Evolutionary conservation across 1,140 invertebrate genomes (phyloP), one percentile per base, ranked within the genome.

Genomic region (Leptinotarsa texana): DNA sequence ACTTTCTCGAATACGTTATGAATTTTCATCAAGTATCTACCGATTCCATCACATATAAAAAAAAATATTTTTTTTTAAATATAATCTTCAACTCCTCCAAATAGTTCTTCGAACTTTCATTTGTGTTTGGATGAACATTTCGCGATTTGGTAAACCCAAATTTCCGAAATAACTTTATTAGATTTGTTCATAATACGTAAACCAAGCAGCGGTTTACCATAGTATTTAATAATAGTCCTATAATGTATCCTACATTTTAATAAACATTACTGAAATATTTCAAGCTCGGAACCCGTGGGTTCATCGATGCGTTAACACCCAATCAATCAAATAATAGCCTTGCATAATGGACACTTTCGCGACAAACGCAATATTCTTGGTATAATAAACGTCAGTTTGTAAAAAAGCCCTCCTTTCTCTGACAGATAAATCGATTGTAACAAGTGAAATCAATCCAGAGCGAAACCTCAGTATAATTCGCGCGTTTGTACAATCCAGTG

Each of bases 301-400:
- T 22, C 63, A 65, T 47, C 42, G 62, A 73, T 73, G 71, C 71
- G 48, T 48, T 65, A 73, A 63, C 62, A 73, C 24, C 24, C 71
- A 73, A n/a, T 73, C 71, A 73, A 73, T 73, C 71, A 73, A 73
- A 73, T 73, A 65, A 73, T 73, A 73, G 61, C 27, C 33, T 73
- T 73, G 51, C 71, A 61, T 73, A 73, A 73, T 62, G 17, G 27
- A 17, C 33, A 73, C 71, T 73, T 73, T 73, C 71, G 71, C 61
- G 71, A 65, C 66, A 72, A 73, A 73, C 71, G 71, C 63, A 73
- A 73, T 63, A 73, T 65, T 65, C 13, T 47, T 18, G 47, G 57
- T 47, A 73, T 49, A 73, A 73, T 65, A 73, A 18, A 71, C 27
- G 69, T 71, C 69, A 71, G 13, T 57, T 62, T 62, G 11, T 21